These are phyloP conservation scores for Tetanocera ferruginea DNA, from an alignment of 2,888 invertebrate species.

Conservation along the genomic window DNA sequence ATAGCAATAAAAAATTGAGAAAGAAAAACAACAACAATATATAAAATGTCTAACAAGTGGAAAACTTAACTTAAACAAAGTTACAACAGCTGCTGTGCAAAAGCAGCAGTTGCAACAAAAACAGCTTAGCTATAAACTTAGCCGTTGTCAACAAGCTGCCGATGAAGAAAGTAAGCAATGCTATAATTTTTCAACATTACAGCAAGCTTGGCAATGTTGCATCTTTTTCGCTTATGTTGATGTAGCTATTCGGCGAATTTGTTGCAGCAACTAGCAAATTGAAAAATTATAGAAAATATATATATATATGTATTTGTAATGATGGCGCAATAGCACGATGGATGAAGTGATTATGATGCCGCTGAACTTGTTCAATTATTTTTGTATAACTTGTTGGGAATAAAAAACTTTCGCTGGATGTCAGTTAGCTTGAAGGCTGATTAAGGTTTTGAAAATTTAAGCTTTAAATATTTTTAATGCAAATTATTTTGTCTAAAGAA, in stretches of 20 bases:
- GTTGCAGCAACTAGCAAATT: background rate
- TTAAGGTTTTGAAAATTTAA: too few species aligned
- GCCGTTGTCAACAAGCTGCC: background rate
- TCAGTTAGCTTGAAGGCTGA: too few species aligned
- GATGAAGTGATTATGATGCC: background rate
- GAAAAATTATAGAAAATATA: too few species aligned
- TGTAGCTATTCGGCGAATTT: background rate
- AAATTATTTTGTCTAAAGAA: too few species aligned
- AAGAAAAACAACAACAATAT: too few species aligned
- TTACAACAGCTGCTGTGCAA: too few species aligned
- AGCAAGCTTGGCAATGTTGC: background rate
- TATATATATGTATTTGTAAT: too few species aligned
- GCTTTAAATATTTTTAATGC: too few species aligned
- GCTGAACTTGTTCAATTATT: conserved; percentile 6
- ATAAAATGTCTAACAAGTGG: too few species aligned
- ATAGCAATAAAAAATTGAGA: background rate
- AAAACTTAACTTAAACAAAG: too few species aligned
- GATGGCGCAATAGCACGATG: background rate
- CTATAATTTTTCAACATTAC: background rate
- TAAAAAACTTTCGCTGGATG: too few species aligned
- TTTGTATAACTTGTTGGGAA: background rate
- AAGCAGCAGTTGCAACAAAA: background rate
- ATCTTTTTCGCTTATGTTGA: background rate
- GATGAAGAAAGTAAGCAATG: background rate
- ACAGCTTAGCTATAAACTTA: too few species aligned